These are phyloP conservation scores for Aricia agestis DNA, from an alignment of 1,140 invertebrate genomes.

Conservation along the genomic window DNA sequence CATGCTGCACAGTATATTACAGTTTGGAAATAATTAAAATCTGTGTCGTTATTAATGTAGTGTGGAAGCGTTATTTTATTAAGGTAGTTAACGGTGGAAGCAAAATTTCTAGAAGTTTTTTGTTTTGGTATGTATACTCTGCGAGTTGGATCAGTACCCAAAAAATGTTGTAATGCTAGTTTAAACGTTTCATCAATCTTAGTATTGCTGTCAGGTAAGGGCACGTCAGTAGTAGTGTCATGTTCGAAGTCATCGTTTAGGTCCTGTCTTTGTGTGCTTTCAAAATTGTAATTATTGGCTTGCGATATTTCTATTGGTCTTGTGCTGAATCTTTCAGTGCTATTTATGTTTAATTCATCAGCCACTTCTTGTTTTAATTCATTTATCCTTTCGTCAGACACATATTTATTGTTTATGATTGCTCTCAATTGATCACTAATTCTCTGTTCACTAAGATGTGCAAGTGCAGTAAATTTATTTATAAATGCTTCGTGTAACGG, in stretches of 20 bases:
- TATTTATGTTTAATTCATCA: background rate
- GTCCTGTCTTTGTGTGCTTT: background rate
- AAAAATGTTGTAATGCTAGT: conserved; percentile 8
- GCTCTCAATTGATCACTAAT: conserved; percentile 30
- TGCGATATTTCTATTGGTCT: too few relatives aligned
- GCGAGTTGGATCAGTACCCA: background rate
- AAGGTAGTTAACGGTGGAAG: too few relatives aligned
- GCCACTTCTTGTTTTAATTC: background rate
- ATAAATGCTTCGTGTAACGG: conserved; percentile 26
- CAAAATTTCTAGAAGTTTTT: too few relatives aligned
- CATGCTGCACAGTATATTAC: conserved; percentile 25
- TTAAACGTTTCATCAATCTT: background rate
- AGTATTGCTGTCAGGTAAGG: background rate
- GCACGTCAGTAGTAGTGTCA: too few relatives aligned
- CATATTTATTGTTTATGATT: conserved; percentile 13
- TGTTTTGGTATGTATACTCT: conserved; percentile 7
- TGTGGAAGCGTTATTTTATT: too few relatives aligned
- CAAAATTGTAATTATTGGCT: background rate
- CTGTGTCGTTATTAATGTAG: background rate
- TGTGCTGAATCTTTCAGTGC: background rate
- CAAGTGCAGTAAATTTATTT: conserved; percentile 19
- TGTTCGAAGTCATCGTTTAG: too few relatives aligned
- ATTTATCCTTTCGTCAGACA: background rate
- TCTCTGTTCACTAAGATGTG: conserved; percentile 32
- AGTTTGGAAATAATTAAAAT: conserved; percentile 21